These are phyloP conservation scores for Oryzias curvinotus DNA, from an alignment of 2,113 vertebrate species.

Conservation along the genomic window DNA sequence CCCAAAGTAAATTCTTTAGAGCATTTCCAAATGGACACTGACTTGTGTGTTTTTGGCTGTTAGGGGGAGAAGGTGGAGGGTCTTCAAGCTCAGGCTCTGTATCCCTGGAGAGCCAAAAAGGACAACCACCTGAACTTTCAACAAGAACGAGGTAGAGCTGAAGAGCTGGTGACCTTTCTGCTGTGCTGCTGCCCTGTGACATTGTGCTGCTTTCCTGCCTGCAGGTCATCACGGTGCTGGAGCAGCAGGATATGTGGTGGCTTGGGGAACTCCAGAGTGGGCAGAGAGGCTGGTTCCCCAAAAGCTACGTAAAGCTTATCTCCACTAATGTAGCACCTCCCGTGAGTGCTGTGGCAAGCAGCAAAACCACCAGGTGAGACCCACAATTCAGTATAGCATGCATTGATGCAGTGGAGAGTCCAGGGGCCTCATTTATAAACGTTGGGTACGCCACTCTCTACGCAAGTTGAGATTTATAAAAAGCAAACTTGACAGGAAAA, in stretches of 20 bases:
- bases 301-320: conserved; percentile 98
- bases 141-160: conserved; percentile 86
- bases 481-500: too few relatives aligned
- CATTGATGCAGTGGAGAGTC: too few relatives aligned
- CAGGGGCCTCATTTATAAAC: too few relatives aligned
- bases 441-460: too few relatives aligned
- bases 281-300: conserved; percentile 98
- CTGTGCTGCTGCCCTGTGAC: too few relatives aligned
- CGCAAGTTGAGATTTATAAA: too few relatives aligned
- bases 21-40: too few relatives aligned
- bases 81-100: conserved; percentile 94
- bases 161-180: background rate
- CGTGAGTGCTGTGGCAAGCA: conserved; percentile 8
- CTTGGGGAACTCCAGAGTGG: conserved; percentile 94
- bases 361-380: conserved; percentile 56
- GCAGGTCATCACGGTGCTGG: conserved; percentile 90
- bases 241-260: conserved; percentile 99
- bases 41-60: background rate
- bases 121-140: conserved; percentile 99
- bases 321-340: conserved; percentile 80
- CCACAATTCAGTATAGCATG: background rate
- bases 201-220: background rate
- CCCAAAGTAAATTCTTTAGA: background rate
- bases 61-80: conserved; percentile 98
- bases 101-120: conserved; percentile 98